Evolutionary conservation across 2,113 vertebrate species (phyloP).

Genomic region (Anser cygnoides): DNA sequence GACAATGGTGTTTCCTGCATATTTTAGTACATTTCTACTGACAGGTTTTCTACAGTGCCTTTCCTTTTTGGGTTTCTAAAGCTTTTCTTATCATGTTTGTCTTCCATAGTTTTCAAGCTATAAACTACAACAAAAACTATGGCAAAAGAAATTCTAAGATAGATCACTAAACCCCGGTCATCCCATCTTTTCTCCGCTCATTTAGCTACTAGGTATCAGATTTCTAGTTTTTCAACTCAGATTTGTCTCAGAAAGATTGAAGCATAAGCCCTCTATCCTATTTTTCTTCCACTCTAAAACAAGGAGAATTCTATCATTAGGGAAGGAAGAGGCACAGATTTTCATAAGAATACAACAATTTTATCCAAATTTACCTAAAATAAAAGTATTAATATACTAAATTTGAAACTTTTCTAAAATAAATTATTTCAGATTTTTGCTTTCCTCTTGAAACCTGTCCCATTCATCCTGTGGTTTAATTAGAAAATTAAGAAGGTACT

Average conservation of each 20-base stretch:
- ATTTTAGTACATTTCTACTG: background rate
- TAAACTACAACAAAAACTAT: background rate
- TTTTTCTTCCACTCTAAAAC: background rate
- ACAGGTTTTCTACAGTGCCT: background rate
- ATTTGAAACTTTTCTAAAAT: background rate
- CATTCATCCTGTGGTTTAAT: background rate
- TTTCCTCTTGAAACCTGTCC: background rate
- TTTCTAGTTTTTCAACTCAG: background rate
- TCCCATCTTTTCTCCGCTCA: background rate
- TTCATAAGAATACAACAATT: background rate
- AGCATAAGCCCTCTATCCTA: background rate
- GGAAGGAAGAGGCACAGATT: background rate
- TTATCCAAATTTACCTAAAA: background rate
- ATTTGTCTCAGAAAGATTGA: background rate
- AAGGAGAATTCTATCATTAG: accelerated
- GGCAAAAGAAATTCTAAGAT: background rate
- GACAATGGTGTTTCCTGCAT: background rate
- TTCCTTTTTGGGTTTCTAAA: background rate
- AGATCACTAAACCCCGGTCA: background rate
- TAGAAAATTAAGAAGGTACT: background rate
- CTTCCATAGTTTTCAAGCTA: background rate
- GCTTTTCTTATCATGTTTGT: background rate
- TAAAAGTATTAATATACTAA: background rate
- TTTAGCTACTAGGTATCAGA: accelerated
- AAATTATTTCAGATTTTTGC: background rate